Evolutionary conservation across 2,797 vertebrate species (phyloP).

Genomic region (Synaphobranchus kaupii): DNA sequence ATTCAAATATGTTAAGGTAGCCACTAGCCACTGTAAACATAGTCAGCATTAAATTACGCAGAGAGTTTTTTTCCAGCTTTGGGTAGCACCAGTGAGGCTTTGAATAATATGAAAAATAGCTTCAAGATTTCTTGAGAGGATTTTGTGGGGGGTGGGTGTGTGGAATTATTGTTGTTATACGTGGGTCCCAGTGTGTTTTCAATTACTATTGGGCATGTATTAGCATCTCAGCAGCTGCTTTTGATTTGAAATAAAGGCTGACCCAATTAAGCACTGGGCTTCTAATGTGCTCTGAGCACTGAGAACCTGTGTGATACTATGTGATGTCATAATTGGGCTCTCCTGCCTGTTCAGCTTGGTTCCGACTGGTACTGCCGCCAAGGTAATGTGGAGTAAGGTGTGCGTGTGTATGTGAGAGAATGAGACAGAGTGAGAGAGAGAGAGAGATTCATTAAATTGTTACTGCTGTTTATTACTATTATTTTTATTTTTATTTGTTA

Average conservation of each 20-base stretch:
- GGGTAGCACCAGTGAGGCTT: neutral
- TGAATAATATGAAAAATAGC: neutral
- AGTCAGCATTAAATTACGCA: neutral
- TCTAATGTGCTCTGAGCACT: neutral
- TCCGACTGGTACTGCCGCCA: too few relatives aligned
- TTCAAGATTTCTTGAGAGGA: neutral
- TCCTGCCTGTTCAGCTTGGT: neutral
- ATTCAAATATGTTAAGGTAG: neutral
- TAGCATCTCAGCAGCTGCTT: constrained; percentile 21
- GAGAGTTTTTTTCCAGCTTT: neutral
- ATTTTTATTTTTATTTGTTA: too few relatives aligned
- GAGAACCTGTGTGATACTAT: neutral
- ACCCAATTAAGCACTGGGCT: neutral
- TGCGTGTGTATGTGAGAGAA: too few relatives aligned
- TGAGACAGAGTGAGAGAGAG: too few relatives aligned
- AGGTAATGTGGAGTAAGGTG: neutral
- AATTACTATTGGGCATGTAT: neutral
- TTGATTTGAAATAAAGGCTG: constrained; percentile 19
- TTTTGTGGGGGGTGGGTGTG: neutral
- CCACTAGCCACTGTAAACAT: neutral
- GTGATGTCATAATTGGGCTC: neutral
- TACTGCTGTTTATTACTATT: too few relatives aligned
- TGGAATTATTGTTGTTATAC: neutral
- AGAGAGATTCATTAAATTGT: too few relatives aligned
- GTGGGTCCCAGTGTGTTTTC: neutral